Evolutionary conservation across 2,888 invertebrate genomes (phyloP).

Genomic region (Muscina levida): DNA sequence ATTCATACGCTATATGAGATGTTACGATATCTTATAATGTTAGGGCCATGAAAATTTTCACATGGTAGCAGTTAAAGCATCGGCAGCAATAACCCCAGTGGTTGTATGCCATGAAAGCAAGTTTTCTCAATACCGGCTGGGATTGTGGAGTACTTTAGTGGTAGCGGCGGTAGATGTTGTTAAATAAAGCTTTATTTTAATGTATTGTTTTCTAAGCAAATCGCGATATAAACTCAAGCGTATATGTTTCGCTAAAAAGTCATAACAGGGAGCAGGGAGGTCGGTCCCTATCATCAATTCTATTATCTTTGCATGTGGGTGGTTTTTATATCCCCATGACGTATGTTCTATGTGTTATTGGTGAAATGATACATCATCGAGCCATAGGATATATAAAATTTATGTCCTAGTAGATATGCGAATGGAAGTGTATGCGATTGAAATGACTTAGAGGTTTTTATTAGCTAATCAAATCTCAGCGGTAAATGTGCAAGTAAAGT

Average conservation of each 20-base stretch:
- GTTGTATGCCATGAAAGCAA: constrained; percentile 18
- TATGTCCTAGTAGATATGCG: constrained; percentile 36
- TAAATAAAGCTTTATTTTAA: constrained; percentile 48
- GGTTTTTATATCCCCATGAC: constrained; percentile 7
- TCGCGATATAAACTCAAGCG: constrained; percentile 45
- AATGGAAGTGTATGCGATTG: not conserved
- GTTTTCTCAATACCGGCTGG: constrained; percentile 11
- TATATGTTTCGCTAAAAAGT: constrained; percentile 29
- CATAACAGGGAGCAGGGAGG: constrained; percentile 44
- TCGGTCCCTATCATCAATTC: not conserved
- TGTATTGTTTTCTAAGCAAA: constrained; percentile 59
- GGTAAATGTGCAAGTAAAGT: constrained; percentile 21
- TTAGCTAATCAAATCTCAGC: constrained; percentile 21
- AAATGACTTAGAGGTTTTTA: constrained; percentile 13
- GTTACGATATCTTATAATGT: not conserved
- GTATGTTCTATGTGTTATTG: constrained; percentile 33
- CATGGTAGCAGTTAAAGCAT: not conserved
- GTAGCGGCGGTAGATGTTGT: constrained; percentile 43
- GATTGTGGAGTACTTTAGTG: constrained; percentile 35
- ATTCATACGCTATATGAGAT: not conserved
- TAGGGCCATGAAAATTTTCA: not conserved
- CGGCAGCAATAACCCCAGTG: constrained; percentile 51
- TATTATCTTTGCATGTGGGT: constrained; percentile 54
- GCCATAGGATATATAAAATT: constrained; percentile 47
- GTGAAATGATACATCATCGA: constrained; percentile 62